These are phyloP conservation scores for Myzus persicae DNA, from an alignment of 1,140 invertebrate species.

Conservation along the genomic window DNA sequence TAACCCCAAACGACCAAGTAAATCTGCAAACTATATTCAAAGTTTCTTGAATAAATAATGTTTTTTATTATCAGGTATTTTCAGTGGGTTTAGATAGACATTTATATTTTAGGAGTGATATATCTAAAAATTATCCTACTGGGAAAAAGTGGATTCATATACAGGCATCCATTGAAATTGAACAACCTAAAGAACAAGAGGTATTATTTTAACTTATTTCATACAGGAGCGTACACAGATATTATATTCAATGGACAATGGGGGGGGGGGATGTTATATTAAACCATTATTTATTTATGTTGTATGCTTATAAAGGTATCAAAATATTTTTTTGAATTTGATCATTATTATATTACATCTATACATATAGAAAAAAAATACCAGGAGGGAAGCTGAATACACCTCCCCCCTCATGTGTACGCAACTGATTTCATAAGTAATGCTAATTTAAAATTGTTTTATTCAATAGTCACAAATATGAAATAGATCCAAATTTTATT, in stretches of 20 bases:
- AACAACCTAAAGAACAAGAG: constrained; percentile 71
- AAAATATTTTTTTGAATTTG: too few relatives aligned
- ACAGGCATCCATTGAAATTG: constrained; percentile 71
- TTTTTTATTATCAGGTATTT: constrained; percentile 60
- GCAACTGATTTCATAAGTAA: too few relatives aligned
- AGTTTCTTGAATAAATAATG: background rate
- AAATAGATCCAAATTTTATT: background rate
- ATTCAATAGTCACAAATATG: background rate
- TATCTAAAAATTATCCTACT: constrained; percentile 78
- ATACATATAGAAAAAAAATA: too few relatives aligned
- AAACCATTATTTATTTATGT: too few relatives aligned
- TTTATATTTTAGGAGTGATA: constrained; percentile 81
- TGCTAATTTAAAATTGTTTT: background rate
- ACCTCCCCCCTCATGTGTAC: too few relatives aligned
- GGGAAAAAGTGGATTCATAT: constrained; percentile 86
- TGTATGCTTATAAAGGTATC: too few relatives aligned
- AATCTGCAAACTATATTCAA: constrained; percentile 63
- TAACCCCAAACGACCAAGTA: constrained; percentile 86
- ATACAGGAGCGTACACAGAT: too few relatives aligned
- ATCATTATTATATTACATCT: too few relatives aligned
- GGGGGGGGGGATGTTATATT: too few relatives aligned
- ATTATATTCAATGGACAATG: too few relatives aligned
- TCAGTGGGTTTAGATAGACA: constrained; percentile 73
- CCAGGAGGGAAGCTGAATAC: too few relatives aligned
- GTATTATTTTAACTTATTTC: background rate